Base-by-base conservation (phyloP, 2,113 vertebrate genomes). In the Haplochromis burtoni region DNA sequence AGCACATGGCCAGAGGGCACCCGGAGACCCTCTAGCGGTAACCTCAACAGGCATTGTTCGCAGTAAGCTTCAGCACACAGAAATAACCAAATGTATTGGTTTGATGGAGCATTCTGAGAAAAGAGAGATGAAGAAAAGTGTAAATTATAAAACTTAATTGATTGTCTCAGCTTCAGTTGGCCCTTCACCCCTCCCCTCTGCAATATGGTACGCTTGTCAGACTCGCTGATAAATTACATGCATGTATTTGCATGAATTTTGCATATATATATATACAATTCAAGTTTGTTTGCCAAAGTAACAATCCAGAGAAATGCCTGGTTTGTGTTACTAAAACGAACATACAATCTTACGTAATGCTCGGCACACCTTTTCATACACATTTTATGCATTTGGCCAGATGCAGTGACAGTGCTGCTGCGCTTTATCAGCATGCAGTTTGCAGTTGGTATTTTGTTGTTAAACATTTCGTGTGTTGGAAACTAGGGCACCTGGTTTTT, bases 191-290 rank as follows among this genome's bases (percentile, higher is more conserved):
- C 97, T 95, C 96, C 96, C 96, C 96, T 96, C 95, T 96, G 96
- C 97, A 98, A 97, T 98, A 98, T 97, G 97, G 97, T 97, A 97
- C 97, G 97, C 97, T 97, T 99, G 98, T 98, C 98, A 98, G 97
- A 96, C 96, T 97, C 93, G 86, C 95, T 99, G 98, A 99, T 98
- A 97, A 98, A 99, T 98, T 97, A 97, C 97, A 92, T 97, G 96
- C 96, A 97, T 98, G 94, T 95, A 98, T 99, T 99, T 98, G 98
- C 98, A 99, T 99, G 97, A 97, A 97, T 98, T 99, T 98, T 97
- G 96, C 97, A 97, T 97, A 96, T 97, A 21, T 49, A 5, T 10
- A n/a, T 10, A n/a, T 2, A 51, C 96, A 96, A 97, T 97, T 97
- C 96, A 96, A 97, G 96, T 97, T 97, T 97, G 97, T 98, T 97